Evolutionary conservation across 2,113 vertebrate genomes (phyloP), one percentile per base, ranked within the genome.

Genomic region (Nothocercus nigrocapillus): DNA sequence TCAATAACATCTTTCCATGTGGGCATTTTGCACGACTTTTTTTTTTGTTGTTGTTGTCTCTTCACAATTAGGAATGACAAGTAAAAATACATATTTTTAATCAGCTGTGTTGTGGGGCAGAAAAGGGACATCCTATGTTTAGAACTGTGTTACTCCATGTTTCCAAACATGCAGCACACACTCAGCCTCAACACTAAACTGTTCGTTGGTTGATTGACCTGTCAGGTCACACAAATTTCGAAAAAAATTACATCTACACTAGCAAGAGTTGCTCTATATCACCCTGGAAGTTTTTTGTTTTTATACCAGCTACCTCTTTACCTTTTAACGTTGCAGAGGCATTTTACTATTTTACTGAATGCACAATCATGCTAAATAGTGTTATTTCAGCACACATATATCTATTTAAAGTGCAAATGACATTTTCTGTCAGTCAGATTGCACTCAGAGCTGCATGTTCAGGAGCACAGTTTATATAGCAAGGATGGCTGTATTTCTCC

Each of bases 71-170:
- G 72, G 32, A 94, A 93, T 47, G 51, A 72, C 45, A 94, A 95
- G 72, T 85, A 95, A 95, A 96, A 63, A 95, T 62, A 72, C 80
- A 62, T 80, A 93, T 85, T 94, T 94, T 38, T 88, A 25, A 94
- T 80, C 79, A 95, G 94, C 91, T 94, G 85, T 92, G 82, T 75
- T 93, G 85, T 44, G 64, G 75, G 56, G 85, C 90, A 90, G 85
- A 85, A 58, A 93, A 93, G 56, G 85, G 79, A 96, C 85, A 91
- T 93, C 30, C 87, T 96, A 94, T 93, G 72, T 96, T 95, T 94
- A 91, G 91, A 85, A 88, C 1, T 2, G 51, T 88, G 56, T 91
- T 96, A 92, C 84, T 90, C 86, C 32, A 28, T 36, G 62, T 90
- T 95, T 68, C 76, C 79, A 91, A 88, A 78, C 69, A 72, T 0